Evolutionary conservation across 2,113 vertebrate genomes (phyloP), one percentile per base, ranked within the genome.

Genomic region (Lontra canadensis): DNA sequence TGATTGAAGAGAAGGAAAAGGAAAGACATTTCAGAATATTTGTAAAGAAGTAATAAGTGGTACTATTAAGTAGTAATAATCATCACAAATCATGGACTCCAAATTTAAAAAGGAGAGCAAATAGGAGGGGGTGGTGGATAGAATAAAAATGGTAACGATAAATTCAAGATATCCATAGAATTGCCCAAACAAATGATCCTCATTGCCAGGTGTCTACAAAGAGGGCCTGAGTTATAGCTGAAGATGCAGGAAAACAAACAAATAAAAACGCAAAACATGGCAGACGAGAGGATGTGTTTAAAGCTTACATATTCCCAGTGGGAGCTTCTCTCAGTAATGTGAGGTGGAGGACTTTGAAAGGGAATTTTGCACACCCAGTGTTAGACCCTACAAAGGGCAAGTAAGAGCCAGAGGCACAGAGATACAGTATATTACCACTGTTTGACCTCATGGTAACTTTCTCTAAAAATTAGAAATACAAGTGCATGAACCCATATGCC

Each of bases 271-370:
- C 9, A 39, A 87, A 79, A 39, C 21, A 82, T 15, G 59, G 2
- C 31, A 55, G 34, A n/a, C 0, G 14, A n/a, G 26, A 52, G 12
- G 23, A 36, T 17, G 26, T 47, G 7, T 20, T 17, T 44, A 49
- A 57, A 23, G 3, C 34, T 82, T 49, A 71, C 0, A 11, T 34
- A 29, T 20, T n/a, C 21, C 14, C 11, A 11, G 15, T n/a, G 36
- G 18, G 31, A 57, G 44, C 17, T 39, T 76, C 26, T 82, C 42
- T 42, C 6, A 42, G 61, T 44, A 23, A n/a, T 29, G 29, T 61
- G 26, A 17, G 44, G 4, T 81, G 25, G 0, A 7, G 23, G 18
- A 0, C 10, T 49, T n/a, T 36, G n/a, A 1, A 15, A 49, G 11
- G 20, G 12, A 25, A 47, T 18, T 82, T 61, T 47, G 14, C 2